A percentile compares a stretch with the other conserved stretches of the same genome.
Evolutionary conservation across 2,797 vertebrate genomes (phyloP).

Genomic region (Poecilia velifera): DNA sequence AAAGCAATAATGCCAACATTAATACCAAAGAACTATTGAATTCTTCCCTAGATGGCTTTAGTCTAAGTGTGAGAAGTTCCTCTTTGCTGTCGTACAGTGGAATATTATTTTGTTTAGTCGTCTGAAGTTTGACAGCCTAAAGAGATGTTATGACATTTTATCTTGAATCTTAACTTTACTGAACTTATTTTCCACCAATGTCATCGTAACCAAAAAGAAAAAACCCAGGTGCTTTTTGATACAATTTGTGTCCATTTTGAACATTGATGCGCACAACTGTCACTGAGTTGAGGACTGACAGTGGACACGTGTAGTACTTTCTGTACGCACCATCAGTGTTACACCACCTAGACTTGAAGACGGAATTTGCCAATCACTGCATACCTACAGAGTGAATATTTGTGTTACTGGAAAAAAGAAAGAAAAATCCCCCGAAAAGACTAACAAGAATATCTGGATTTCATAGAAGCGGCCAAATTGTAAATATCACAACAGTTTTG

Average conservation of each 20-base stretch:
- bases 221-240: conserved; percentile 38
- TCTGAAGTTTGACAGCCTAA: conserved; percentile 5
- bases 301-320: conserved; percentile 33
- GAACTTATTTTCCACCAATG: conserved; percentile 18
- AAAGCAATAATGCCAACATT: conserved; percentile 43
- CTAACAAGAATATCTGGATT: conserved; percentile 56
- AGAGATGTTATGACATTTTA: not conserved
- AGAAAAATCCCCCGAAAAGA: conserved; percentile 28
- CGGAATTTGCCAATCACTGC: conserved; percentile 54
- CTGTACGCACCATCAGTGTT: conserved; percentile 61
- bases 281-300: conserved; percentile 28
- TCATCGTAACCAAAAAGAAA: conserved; percentile 25
- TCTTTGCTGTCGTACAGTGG: conserved; percentile 3
- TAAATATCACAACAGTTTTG: conserved; percentile 71
- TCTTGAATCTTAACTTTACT: conserved; percentile 19
- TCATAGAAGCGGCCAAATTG: conserved; percentile 60
- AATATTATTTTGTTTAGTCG: conserved; percentile 12
- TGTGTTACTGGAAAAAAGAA: conserved; percentile 76
- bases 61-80: conserved; percentile 26
- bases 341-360: conserved; percentile 74
- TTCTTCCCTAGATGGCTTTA: conserved; percentile 13
- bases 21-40: conserved; percentile 31
- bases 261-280: conserved; percentile 51
- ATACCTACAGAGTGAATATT: conserved; percentile 62
- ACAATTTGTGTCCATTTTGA: conserved; percentile 40